phyloP scores from a whole-genome alignment of 2,888 invertebrate species.

The Nephrotoma guestfalica region DNA sequence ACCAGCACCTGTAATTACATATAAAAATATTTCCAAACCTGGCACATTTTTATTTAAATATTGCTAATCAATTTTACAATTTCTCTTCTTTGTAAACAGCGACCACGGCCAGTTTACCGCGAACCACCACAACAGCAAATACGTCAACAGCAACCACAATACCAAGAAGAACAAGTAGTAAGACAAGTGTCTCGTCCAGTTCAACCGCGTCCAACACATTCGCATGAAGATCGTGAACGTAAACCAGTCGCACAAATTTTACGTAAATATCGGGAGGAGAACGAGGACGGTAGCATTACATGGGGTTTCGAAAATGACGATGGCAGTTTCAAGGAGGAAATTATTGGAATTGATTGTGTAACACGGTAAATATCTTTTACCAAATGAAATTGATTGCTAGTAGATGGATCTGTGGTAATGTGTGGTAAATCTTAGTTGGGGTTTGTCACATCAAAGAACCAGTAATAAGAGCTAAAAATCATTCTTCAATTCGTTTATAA shows the following conservation, averaged over 20 bases:
- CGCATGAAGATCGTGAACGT: constrained; percentile 29
- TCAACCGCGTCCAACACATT: constrained; percentile 6
- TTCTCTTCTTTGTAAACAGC: background rate
- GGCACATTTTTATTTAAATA: background rate
- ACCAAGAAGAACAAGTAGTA: constrained; percentile 7
- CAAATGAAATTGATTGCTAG: background rate
- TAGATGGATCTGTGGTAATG: background rate
- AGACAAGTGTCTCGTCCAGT: constrained; percentile 9
- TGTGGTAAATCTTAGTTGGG: background rate
- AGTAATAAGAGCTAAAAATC: no score
- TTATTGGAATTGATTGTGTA: constrained; percentile 61
- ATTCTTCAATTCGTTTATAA: no score
- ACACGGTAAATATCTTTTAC: constrained; percentile 34
- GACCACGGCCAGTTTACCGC: constrained; percentile 8
- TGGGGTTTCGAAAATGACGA: constrained; percentile 85
- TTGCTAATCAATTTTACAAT: background rate
- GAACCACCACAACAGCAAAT: constrained; percentile 18
- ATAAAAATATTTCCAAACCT: background rate
- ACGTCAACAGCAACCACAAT: constrained; percentile 10
- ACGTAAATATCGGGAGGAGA: constrained; percentile 61
- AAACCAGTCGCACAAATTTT: constrained; percentile 59
- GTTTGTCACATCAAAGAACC: background rate
- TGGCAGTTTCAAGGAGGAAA: constrained; percentile 74
- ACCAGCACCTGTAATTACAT: background rate
- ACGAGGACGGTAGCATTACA: constrained; percentile 57